Base-by-base conservation (phyloP, 2,113 vertebrate species). In the Terrapene triunguis region DNA sequence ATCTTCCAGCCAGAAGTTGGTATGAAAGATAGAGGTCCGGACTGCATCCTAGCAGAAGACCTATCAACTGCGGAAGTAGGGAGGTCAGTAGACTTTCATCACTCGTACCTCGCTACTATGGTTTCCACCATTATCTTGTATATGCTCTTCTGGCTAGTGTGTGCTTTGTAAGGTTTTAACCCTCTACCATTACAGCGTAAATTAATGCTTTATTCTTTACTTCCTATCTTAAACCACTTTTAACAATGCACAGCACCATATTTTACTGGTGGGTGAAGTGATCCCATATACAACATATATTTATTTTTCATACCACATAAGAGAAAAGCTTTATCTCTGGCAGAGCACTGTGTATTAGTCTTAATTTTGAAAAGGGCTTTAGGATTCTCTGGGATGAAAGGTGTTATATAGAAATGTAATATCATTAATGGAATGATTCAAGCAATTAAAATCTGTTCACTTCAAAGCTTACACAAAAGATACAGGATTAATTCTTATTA, bases 51-150 rank as follows among this genome's bases (percentile, higher is more conserved):
- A 72, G 48, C 38, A 88, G 51, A 29, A 42, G 19, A 16, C 7
- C 0, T 0, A 2, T 38, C 13, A 51, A 42, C 38, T 19, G 44
- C 24, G 24, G 93, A 53, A 89, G 55, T 12, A 86, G 29, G 16
- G 88, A 84, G 8, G 13, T 7, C 50, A 25, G 1, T 1, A 19
- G 3, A 16, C 19, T 2, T 4, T 74, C 42, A 53, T 62, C 17
- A 69, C 17, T 10, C 0, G 0, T 65, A 54, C 24, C 29, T 88
- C 22, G 59, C 3, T 24, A n/a, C 19, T 0, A 0, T 21, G 82
- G 21, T 69, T 24, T 5, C 88, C 48, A 8, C 76, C 3, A 19
- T 5, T 14, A 53, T 19, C 19, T 19, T 2, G 0, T 47, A 24
- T 2, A 93, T 14, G 19, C 50, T 24, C 42, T 65, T 82, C 74